A percentile compares a stretch with the other conserved stretches of the same genome.
Conservation (phyloP, 2,113 vertebrate genomes). For the Psilopogon haemacephalus region DNA sequence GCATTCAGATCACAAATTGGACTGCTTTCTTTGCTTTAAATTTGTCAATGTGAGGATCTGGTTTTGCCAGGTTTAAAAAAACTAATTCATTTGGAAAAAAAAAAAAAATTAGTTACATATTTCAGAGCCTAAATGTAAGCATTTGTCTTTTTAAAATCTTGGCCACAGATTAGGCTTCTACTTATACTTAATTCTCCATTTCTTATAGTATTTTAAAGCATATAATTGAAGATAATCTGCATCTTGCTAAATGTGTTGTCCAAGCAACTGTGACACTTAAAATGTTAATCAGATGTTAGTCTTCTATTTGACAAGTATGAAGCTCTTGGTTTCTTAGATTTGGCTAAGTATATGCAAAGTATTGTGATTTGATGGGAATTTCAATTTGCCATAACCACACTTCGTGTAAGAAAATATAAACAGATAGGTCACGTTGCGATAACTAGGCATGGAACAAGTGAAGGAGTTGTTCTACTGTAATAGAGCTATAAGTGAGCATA, state of each 20-base stretch:
- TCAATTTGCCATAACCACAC: background rate
- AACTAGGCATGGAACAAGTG: background rate
- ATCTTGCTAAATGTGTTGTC: conserved; percentile 7
- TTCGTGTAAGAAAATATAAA: conserved; percentile 4
- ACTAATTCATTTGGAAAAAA: background rate
- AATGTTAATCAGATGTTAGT: conserved; percentile 39
- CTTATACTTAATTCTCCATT: background rate
- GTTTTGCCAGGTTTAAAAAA: background rate
- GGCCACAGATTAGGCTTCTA: background rate
- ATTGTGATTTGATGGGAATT: conserved; percentile 16
- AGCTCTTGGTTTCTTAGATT: background rate
- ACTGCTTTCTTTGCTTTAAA: background rate
- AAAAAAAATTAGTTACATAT: background rate
- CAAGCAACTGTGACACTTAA: conserved; percentile 20
- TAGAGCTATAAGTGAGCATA: background rate
- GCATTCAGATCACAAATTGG: background rate
- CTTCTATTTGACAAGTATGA: conserved; percentile 24
- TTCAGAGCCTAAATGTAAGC: background rate
- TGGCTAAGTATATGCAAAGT: conserved; percentile 18
- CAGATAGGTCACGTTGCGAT: conserved; percentile 4
- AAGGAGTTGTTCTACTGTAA: background rate
- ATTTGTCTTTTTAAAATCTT: background rate
- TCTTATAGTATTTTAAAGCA: background rate
- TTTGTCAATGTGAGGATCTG: background rate
- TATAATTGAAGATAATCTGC: conserved; percentile 15